Percentiles rank a stretch among this genome's conserved stretches.
These are phyloP conservation scores for Drosophila rellima DNA, from an alignment of 2,888 invertebrate species.

Conservation along the genomic window DNA sequence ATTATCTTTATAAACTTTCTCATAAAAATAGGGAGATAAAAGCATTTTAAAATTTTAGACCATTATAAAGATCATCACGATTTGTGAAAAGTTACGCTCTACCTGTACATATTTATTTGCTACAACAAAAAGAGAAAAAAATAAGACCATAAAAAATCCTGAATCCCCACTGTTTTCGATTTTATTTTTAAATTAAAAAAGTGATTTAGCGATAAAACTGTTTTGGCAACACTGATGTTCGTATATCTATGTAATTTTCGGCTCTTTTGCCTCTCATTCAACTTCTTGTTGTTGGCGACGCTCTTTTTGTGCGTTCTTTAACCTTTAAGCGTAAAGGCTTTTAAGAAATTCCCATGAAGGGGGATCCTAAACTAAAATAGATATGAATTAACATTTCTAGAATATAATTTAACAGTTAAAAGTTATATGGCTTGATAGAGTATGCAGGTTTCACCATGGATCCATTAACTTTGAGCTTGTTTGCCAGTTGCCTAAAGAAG, in stretches of 20 bases:
- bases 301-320: conserved; percentile 34
- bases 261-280: conserved; percentile 32
- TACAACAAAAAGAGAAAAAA: too few relatives aligned
- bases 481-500: conserved; percentile 40
- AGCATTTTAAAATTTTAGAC: too few relatives aligned
- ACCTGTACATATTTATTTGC: too few relatives aligned
- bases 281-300: conserved; percentile 27
- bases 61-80: too few relatives aligned
- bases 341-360: conserved; percentile 15
- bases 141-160: too few relatives aligned
- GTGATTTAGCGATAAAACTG: background rate
- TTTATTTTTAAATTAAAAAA: background rate
- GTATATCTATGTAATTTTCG: conserved; percentile 7
- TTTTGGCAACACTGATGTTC: background rate
- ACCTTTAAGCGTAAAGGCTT: conserved; percentile 28
- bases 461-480: background rate
- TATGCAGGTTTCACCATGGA: conserved; percentile 31
- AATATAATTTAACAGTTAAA: conserved; percentile 7
- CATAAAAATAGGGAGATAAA: too few relatives aligned
- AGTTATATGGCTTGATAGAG: conserved; percentile 21
- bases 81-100: too few relatives aligned
- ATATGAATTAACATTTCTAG: conserved; percentile 4
- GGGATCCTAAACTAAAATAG: conserved; percentile 9
- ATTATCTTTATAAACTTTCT: too few relatives aligned
- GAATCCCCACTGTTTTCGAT: background rate